Conservation (phyloP, 1,140 invertebrate species). For the Bradysia coprophila region DNA sequence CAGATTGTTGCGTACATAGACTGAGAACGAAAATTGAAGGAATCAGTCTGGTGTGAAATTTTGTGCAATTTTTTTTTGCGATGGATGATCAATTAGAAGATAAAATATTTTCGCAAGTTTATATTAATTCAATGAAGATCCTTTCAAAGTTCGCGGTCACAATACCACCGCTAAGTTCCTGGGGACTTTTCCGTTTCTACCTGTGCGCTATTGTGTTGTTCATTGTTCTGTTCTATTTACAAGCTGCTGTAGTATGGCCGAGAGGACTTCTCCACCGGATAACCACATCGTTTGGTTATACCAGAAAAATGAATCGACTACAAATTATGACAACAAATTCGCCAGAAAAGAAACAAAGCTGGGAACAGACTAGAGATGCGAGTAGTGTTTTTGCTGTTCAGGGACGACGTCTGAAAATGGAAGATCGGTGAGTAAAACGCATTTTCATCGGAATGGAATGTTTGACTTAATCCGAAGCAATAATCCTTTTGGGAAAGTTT, state of each 20-base stretch:
- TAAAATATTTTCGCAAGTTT: slow-evolving; percentile 66
- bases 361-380: slow-evolving; percentile 54
- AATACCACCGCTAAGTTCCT: slow-evolving; percentile 38
- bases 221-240: slow-evolving; percentile 52
- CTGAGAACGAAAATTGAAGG: too few species aligned
- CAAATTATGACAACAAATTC: slow-evolving; percentile 27
- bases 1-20: too few species aligned
- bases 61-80: too few species aligned
- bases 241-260: slow-evolving; percentile 61
- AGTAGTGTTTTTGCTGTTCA: slow-evolving; percentile 77
- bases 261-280: slow-evolving; percentile 49
- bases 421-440: slow-evolving; percentile 48
- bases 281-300: slow-evolving; percentile 43
- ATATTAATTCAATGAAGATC: slow-evolving; percentile 63
- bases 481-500: not conserved
- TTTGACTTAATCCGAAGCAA: not conserved
- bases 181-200: slow-evolving; percentile 51
- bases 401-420: slow-evolving; percentile 77
- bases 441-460: slow-evolving; percentile 21
- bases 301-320: slow-evolving; percentile 30
- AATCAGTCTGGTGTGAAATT: too few species aligned
- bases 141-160: slow-evolving; percentile 56
- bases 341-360: slow-evolving; percentile 42
- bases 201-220: slow-evolving; percentile 43
- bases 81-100: slow-evolving; percentile 84